Base-by-base conservation (phyloP, 2,888 invertebrate species). In the Globia sparganii region DNA sequence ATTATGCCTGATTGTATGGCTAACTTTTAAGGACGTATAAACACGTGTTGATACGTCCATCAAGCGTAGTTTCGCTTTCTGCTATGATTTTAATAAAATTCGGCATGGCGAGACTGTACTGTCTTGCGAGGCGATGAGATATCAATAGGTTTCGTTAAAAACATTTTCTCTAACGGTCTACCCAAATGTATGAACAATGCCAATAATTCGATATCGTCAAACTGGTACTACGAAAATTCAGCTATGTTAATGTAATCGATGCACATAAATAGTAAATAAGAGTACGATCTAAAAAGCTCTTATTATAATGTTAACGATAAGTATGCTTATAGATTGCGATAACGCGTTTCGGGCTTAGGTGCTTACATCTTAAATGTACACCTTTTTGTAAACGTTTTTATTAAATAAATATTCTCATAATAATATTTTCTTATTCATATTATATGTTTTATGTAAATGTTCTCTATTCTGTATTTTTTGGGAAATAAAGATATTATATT, bases 61-160 rank as follows among this genome's bases (percentile, higher is more conserved):
- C 61, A 15, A 25, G 9, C 65, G 59, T 73, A 77, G 58, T 83
- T 77, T 78, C 81, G 73, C 72, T 80, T 85, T 75, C 83, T 77
- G 65, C n/a, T 73, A 65, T 68, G 66, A 68, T 78, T 86, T 65
- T 67, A 74, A 61, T 68, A 53, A 73, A 75, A 61, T 61, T 78
- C 28, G 49, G 58, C 31, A 62, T 67, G 58, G 40, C 62, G 56
- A 31, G n/a, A 56, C 64, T 70, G 58, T 53, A 71, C n/a, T 58
- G 56, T 59, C 8, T 28, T 53, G 65, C 78, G 56, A 77, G 43
- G 82, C 71, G 64, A 77, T 56, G 64, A 77, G 56, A 65, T 65
- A 21, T 58, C 13, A 58, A 69, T 53, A 64, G 34, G 4, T 53
- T 65, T 72, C 28, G 13, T 25, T 73, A 21, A 71, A 37, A 70